Percentiles rank a stretch among this genome's conserved stretches.
phyloP scores from a whole-genome alignment of 2,113 vertebrate genomes.

The Pterocles gutturalis region DNA sequence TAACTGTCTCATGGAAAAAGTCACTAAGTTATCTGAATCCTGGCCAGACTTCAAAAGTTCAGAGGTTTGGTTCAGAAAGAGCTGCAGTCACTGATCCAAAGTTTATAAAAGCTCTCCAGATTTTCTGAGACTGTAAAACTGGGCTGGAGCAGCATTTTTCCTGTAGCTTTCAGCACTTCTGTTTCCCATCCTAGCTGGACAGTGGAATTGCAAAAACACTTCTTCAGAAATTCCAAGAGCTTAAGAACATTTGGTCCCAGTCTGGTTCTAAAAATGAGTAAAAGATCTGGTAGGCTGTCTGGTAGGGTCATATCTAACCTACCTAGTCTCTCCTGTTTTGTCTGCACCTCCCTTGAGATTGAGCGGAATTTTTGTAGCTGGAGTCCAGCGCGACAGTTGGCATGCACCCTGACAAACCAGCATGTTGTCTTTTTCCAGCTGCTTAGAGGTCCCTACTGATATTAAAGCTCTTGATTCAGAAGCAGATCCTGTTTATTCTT shows the following conservation, averaged over 20 bases:
- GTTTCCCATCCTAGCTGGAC: slow-evolving; percentile 54
- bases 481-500: background rate
- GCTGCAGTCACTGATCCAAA: slow-evolving; percentile 43
- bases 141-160: slow-evolving; percentile 47
- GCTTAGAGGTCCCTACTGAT: background rate
- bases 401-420: background rate
- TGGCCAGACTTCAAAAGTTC: slow-evolving; percentile 41
- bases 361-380: background rate
- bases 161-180: slow-evolving; percentile 66
- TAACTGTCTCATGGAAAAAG: background rate
- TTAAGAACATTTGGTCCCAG: slow-evolving; percentile 67
- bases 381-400: fast-evolving
- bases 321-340: background rate
- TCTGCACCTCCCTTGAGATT: background rate
- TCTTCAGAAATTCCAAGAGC: slow-evolving; percentile 64
- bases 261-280: slow-evolving; percentile 55
- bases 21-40: slow-evolving; percentile 24
- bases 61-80: slow-evolving; percentile 55
- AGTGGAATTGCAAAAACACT: slow-evolving; percentile 49
- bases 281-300: slow-evolving; percentile 37
- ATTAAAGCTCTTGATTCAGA: background rate
- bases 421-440: background rate
- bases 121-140: slow-evolving; percentile 60
- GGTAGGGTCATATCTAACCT: slow-evolving; percentile 17
- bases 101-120: slow-evolving; percentile 41